phyloP scores from a whole-genome alignment of 1,140 invertebrate genomes.

The Oreohelix idahoensis region DNA sequence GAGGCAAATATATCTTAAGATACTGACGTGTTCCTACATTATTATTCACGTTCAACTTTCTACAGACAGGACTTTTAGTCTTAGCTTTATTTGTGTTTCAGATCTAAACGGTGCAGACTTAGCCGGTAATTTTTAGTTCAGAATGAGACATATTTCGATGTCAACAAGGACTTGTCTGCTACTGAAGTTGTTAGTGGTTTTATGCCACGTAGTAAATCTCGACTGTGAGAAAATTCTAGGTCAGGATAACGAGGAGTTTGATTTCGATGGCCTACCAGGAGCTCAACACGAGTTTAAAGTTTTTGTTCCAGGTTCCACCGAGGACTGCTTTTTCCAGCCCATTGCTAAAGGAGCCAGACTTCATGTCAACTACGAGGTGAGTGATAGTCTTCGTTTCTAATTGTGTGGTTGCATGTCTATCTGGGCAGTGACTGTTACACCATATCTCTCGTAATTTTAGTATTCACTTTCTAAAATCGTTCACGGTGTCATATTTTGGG shows the following conservation, averaged over 20 bases:
- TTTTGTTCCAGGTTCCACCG: conserved; percentile 51
- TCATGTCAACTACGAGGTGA: conserved; percentile 64
- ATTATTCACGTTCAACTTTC: too few relatives aligned
- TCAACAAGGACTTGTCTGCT: background rate
- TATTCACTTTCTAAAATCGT: too few relatives aligned
- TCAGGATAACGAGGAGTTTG: conserved; percentile 60
- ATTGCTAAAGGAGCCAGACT: conserved; percentile 54
- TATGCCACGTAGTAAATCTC: background rate
- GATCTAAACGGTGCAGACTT: too few relatives aligned
- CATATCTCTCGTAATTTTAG: too few relatives aligned
- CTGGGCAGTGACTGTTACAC: too few relatives aligned
- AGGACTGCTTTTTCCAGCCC: conserved; percentile 66
- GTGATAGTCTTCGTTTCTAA: conserved; percentile 34
- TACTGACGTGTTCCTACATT: too few relatives aligned
- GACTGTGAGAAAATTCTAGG: conserved; percentile 45
- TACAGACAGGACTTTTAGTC: too few relatives aligned
- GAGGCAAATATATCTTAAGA: too few relatives aligned
- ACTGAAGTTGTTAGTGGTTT: background rate
- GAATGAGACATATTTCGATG: background rate
- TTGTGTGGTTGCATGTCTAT: too few relatives aligned
- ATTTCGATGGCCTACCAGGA: conserved; percentile 66
- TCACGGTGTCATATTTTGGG: too few relatives aligned
- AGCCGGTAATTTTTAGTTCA: background rate
- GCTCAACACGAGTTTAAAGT: conserved; percentile 68
- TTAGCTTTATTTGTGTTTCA: too few relatives aligned